A percentile compares a stretch with the other conserved stretches of the same genome.
These are phyloP conservation scores for Chymomyza caudatula DNA, from an alignment of 2,888 invertebrate species.

Conservation along the genomic window DNA sequence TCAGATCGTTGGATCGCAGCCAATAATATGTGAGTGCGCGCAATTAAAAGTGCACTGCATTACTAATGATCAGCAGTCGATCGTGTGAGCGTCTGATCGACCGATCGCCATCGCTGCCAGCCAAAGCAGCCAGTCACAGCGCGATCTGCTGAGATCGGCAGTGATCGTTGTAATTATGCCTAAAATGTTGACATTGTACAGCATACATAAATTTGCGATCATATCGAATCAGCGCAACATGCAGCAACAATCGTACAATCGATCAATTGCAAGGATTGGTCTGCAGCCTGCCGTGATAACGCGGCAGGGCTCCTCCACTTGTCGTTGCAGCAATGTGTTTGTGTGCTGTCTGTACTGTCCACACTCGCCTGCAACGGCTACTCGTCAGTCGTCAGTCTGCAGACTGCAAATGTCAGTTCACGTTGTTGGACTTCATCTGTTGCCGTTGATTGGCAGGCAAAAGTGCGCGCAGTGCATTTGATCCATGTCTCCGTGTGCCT, in stretches of 20 bases:
- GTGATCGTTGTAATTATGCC: conserved; percentile 59
- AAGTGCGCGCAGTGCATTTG: conserved; percentile 8
- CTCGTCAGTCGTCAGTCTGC: not conserved
- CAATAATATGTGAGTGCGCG: conserved; percentile 58
- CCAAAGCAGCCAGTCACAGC: not conserved
- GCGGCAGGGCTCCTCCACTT: conserved; percentile 43
- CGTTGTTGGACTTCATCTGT: conserved; percentile 66
- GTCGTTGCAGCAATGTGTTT: conserved; percentile 42
- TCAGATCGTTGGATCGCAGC: conserved; percentile 18
- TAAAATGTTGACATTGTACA: conserved; percentile 58
- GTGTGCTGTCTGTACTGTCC: conserved; percentile 73
- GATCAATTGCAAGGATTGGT: conserved; percentile 31
- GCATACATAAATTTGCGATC: conserved; percentile 67
- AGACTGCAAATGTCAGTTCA: not conserved
- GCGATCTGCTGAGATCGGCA: conserved; percentile 4
- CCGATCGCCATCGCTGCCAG: not conserved
- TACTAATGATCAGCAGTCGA: conserved; percentile 37
- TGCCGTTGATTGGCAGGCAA: conserved; percentile 62
- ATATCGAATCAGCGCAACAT: conserved; percentile 61
- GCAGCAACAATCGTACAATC: conserved; percentile 24
- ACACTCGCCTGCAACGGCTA: conserved; percentile 52
- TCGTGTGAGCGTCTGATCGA: not conserved
- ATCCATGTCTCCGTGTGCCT: not conserved
- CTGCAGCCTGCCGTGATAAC: conserved; percentile 58
- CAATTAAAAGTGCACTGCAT: conserved; percentile 59